Percentiles rank a stretch among this genome's conserved stretches.
Evolutionary conservation across 2,797 vertebrate genomes (phyloP).

Genomic region (Rhincodon typus): DNA sequence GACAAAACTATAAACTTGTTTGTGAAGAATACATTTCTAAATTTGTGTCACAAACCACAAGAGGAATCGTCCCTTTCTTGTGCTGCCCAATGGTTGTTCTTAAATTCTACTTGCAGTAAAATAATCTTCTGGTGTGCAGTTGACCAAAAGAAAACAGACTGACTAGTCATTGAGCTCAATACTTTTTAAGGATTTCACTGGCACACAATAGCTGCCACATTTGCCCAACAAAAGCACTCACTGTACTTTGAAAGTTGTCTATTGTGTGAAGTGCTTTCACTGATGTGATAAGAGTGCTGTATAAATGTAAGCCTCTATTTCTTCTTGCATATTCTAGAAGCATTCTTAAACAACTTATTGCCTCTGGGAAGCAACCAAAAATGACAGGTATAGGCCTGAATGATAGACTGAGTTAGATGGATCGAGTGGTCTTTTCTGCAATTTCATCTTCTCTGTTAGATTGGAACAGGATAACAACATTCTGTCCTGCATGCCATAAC

Average conservation of each 20-base stretch:
- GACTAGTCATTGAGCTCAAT: background rate
- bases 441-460: background rate
- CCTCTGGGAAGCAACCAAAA: background rate
- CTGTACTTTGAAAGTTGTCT: background rate
- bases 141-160: background rate
- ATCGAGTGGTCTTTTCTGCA: background rate
- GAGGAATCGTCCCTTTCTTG: background rate
- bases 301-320: constrained; percentile 1
- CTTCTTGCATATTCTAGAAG: background rate
- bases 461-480: background rate
- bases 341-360: background rate
- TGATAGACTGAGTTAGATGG: background rate
- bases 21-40: background rate
- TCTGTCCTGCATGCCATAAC: background rate
- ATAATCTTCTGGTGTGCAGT: background rate
- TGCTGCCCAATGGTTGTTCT: background rate
- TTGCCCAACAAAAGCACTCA: background rate
- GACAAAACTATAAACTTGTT: background rate
- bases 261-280: background rate
- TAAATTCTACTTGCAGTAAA: background rate
- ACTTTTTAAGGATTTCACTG: background rate
- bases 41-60: constrained; percentile 4
- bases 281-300: background rate
- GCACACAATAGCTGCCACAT: background rate
- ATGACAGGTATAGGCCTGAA: background rate